Conservation (phyloP, 2,888 invertebrate species). For the Willowsia nigromaculata region DNA sequence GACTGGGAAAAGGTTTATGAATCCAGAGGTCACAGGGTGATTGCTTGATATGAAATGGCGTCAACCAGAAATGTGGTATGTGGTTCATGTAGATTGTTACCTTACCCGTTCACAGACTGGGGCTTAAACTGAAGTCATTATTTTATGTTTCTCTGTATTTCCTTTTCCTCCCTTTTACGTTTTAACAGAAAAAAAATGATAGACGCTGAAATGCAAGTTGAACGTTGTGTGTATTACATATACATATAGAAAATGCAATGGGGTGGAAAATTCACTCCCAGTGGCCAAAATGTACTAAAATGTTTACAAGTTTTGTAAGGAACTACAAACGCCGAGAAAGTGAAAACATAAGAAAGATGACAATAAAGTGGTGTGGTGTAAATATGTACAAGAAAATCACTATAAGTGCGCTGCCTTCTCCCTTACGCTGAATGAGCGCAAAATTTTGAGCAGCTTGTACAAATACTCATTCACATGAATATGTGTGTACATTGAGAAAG, state of each 20-base stretch:
- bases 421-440: too few species aligned
- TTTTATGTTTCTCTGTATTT: not conserved
- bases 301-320: not conserved
- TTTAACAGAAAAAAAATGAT: not conserved
- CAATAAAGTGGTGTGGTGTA: constrained; percentile 15
- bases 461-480: too few species aligned
- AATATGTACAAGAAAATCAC: not conserved
- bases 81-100: not conserved
- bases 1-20: too few species aligned
- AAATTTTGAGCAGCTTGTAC: too few species aligned
- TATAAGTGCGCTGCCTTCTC: too few species aligned
- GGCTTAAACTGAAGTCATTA: not conserved
- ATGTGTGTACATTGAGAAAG: too few species aligned
- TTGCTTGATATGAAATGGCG: not conserved
- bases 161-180: not conserved
- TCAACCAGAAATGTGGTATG: not conserved
- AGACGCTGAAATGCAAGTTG: not conserved
- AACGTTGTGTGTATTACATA: not conserved
- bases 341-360: not conserved
- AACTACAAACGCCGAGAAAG: not conserved
- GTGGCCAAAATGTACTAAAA: constrained; percentile 20
- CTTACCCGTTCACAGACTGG: not conserved
- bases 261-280: constrained; percentile 51
- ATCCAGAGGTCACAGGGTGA: not conserved
- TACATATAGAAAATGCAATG: constrained; percentile 20